Evolutionary conservation across 2,888 invertebrate genomes (phyloP).

Genomic region (Microctonus hyperodae): DNA sequence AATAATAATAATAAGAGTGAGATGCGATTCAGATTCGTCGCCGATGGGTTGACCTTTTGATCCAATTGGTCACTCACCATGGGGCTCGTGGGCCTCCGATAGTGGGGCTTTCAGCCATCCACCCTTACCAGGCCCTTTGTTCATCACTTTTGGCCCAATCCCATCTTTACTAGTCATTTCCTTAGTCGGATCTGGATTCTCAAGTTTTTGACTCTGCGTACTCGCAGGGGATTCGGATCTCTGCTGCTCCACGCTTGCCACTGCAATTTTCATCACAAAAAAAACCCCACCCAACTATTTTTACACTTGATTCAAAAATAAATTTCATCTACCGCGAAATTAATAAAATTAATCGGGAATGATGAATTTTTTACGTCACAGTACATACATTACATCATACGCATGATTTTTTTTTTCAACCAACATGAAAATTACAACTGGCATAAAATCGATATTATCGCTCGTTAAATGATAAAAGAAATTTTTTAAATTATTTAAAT

Average conservation of each 20-base stretch:
- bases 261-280: slow-evolving; percentile 58
- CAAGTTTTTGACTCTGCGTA: slow-evolving; percentile 60
- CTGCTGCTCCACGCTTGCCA: slow-evolving; percentile 63
- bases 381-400: neutral
- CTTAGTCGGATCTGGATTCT: slow-evolving; percentile 61
- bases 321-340: slow-evolving; percentile 12
- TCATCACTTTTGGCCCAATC: slow-evolving; percentile 61
- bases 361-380: neutral
- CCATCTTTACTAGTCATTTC: slow-evolving; percentile 62
- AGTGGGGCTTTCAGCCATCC: slow-evolving; percentile 62
- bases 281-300: slow-evolving; percentile 49
- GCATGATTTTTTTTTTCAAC: neutral
- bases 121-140: slow-evolving; percentile 61
- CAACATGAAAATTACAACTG: neutral
- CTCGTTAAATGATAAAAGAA: neutral
- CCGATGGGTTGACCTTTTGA: slow-evolving; percentile 34
- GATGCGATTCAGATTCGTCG: slow-evolving; percentile 37
- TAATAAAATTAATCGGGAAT: neutral
- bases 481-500: neutral
- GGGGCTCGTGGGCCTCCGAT: slow-evolving; percentile 62
- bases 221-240: slow-evolving; percentile 62
- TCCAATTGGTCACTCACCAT: slow-evolving; percentile 57
- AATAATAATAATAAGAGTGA: no score
- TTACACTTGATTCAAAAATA: slow-evolving; percentile 11
- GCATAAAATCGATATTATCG: neutral